These are phyloP conservation scores for Serrognathus titanus DNA, from an alignment of 2,888 invertebrate species.

Conservation along the genomic window DNA sequence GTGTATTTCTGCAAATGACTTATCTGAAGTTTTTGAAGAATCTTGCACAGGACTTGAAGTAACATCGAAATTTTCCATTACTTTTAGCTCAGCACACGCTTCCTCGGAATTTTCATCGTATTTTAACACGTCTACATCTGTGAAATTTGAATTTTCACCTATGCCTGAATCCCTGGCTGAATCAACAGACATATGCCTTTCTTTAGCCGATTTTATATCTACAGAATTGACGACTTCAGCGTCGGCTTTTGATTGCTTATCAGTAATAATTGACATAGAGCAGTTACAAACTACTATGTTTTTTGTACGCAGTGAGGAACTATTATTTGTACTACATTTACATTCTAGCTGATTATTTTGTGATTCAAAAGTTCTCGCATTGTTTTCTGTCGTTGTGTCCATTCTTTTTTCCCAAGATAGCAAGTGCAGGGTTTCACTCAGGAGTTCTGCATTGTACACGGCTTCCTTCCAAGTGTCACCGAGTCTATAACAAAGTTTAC, in stretches of 20 bases:
- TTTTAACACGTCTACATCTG: constrained; percentile 39
- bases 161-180: constrained; percentile 65
- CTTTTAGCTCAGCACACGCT: constrained; percentile 7
- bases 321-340: constrained; percentile 33
- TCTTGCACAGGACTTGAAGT: constrained; percentile 7
- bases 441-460: constrained; percentile 49
- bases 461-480: constrained; percentile 55
- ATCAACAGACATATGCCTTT: constrained; percentile 60
- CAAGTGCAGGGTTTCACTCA: constrained; percentile 51
- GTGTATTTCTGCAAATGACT: too few species aligned
- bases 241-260: constrained; percentile 16
- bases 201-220: constrained; percentile 32
- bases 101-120: constrained; percentile 29
- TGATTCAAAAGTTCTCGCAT: too few species aligned
- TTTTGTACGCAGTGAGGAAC: constrained; percentile 28
- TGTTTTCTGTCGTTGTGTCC: too few species aligned
- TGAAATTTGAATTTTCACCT: constrained; percentile 51
- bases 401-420: constrained; percentile 38
- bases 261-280: constrained; percentile 29
- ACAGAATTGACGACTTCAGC: constrained; percentile 14
- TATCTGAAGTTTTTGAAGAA: constrained; percentile 2
- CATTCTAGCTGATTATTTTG: constrained; percentile 9
- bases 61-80: constrained; percentile 5
- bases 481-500: constrained; percentile 45
- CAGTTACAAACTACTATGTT: too few species aligned